Percentiles rank a stretch among this genome's conserved stretches.
phyloP scores from a whole-genome alignment of 2,113 vertebrate species.

The Phalacrocorax pelagicus region DNA sequence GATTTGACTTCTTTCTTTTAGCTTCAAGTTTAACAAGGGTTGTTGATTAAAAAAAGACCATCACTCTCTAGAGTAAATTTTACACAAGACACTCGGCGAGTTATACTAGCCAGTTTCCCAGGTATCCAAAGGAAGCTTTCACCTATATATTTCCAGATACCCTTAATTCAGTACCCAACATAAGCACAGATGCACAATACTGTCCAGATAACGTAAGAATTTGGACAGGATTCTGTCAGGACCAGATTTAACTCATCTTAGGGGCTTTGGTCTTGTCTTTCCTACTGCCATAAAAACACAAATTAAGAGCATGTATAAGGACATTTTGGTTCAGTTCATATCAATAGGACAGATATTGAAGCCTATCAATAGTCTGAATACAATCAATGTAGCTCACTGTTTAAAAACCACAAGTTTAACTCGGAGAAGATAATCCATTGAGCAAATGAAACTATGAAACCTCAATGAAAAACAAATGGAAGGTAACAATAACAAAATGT shows the following conservation, averaged over 20 bases:
- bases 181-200: neutral
- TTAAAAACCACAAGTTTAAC: neutral
- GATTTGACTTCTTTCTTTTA: conserved; percentile 27
- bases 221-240: neutral
- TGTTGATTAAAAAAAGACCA: neutral
- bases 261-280: neutral
- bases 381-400: neutral
- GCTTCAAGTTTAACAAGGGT: conserved; percentile 21
- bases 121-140: neutral
- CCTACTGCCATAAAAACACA: neutral
- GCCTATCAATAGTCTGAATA: neutral
- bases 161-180: neutral
- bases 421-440: neutral
- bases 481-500: neutral
- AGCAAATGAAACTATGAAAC: neutral
- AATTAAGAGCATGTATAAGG: neutral
- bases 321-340: neutral
- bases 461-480: neutral
- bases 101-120: rapidly evolving
- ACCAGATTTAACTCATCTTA: neutral
- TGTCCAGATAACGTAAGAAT: neutral
- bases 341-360: neutral
- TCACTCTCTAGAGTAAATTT: neutral
- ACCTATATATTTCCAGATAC: neutral
- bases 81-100: neutral